A percentile compares a stretch with the other conserved stretches of the same genome.
phyloP scores from a whole-genome alignment of 2,888 invertebrate species.

The Cheilosia urbana region DNA sequence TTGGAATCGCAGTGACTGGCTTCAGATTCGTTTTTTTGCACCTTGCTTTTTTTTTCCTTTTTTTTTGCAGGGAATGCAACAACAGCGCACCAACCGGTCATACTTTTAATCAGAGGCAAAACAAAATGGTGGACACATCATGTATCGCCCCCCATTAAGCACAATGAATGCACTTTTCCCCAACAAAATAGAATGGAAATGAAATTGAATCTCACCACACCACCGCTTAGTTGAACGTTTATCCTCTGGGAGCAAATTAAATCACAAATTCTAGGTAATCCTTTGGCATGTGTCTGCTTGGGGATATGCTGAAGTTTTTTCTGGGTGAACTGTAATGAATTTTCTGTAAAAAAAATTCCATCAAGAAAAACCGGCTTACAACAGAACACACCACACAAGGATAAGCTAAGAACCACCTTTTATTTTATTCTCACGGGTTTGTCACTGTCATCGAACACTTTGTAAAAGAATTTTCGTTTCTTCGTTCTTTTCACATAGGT shows the following conservation, averaged over 20 bases:
- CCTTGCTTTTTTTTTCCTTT: conserved; percentile 13
- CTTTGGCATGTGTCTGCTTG: neutral
- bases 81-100: conserved; percentile 76
- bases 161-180: conserved; percentile 33
- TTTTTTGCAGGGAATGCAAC: conserved; percentile 68
- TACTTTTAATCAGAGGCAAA: conserved; percentile 76
- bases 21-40: conserved; percentile 7
- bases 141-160: conserved; percentile 56
- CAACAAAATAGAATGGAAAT: neutral
- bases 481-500: conserved; percentile 20
- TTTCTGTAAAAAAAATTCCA: neutral
- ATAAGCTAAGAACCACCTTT: conserved; percentile 36
- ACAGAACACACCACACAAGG: conserved; percentile 35
- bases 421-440: conserved; percentile 27
- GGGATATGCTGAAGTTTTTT: neutral
- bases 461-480: conserved; percentile 3
- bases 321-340: neutral
- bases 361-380: conserved; percentile 37
- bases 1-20: conserved; percentile 8
- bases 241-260: conserved; percentile 10
- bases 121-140: conserved; percentile 81
- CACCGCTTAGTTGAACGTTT: conserved; percentile 6
- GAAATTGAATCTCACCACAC: conserved; percentile 42
- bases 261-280: conserved; percentile 20
- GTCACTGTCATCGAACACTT: conserved; percentile 25